Conservation (phyloP, 1,140 invertebrate species). For the Magallana angulata region DNA sequence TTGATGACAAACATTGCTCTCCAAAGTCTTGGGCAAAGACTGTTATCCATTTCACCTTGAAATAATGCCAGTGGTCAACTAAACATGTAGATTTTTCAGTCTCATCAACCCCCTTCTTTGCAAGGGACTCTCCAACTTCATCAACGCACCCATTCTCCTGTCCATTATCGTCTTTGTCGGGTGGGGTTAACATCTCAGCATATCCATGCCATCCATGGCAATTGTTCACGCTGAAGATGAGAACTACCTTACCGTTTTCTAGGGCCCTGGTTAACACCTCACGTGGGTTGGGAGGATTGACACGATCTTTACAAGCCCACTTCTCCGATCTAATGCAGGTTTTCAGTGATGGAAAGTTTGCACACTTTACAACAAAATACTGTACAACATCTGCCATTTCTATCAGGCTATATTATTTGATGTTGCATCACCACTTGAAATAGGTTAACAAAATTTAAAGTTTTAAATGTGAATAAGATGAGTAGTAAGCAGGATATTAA, state of each 20-base stretch:
- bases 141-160: not conserved
- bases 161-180: not conserved
- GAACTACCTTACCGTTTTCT: slow-evolving; percentile 58
- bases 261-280: slow-evolving; percentile 60
- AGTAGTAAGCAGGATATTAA: no score
- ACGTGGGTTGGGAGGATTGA: slow-evolving; percentile 62
- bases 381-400: not conserved
- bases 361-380: slow-evolving; percentile 72
- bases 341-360: slow-evolving; percentile 62
- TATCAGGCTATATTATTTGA: not conserved
- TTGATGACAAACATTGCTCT: slow-evolving; percentile 67
- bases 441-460: not conserved
- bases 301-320: slow-evolving; percentile 70
- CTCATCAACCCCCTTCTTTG: not conserved
- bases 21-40: slow-evolving; percentile 63
- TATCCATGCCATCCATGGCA: slow-evolving; percentile 75
- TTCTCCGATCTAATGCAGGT: slow-evolving; percentile 55
- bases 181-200: slow-evolving; percentile 59
- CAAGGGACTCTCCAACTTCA: not conserved
- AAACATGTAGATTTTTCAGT: not conserved
- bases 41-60: slow-evolving; percentile 67
- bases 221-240: slow-evolving; percentile 74
- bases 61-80: slow-evolving; percentile 64
- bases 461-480: no score
- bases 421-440: not conserved